A percentile compares a stretch with the other conserved stretches of the same genome.
phyloP scores from a whole-genome alignment of 2,888 invertebrate species.

The Rugalucina vietnamica region DNA sequence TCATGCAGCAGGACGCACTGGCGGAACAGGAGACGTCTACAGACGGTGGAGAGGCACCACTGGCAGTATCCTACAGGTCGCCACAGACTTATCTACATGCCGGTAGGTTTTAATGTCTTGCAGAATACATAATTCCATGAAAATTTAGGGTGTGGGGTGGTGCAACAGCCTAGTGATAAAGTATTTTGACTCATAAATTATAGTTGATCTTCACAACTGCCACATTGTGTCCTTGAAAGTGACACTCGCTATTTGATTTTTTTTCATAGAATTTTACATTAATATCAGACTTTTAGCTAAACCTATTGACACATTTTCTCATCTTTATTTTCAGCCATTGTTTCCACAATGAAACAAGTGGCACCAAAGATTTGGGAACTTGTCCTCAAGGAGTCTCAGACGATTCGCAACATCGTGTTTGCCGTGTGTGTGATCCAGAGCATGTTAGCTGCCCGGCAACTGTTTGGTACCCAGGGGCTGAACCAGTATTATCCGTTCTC shows the following conservation, averaged over 20 bases:
- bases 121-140: no score
- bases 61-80: conserved; percentile 56
- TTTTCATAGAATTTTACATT: no score
- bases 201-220: no score
- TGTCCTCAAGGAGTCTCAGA: conserved; percentile 64
- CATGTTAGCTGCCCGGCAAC: conserved; percentile 76
- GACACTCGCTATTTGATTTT: no score
- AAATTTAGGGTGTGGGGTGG: no score
- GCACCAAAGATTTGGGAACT: conserved; percentile 67
- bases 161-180: no score
- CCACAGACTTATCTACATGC: conserved; percentile 68
- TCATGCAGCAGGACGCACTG: conserved; percentile 38
- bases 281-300: no score
- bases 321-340: conserved; percentile 73
- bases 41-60: conserved; percentile 56
- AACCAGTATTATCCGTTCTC: conserved; percentile 79
- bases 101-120: conserved; percentile 50
- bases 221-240: no score
- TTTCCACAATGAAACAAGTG: conserved; percentile 73
- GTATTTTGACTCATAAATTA: no score
- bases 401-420: conserved; percentile 70
- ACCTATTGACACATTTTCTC: no score
- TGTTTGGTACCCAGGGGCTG: conserved; percentile 80
- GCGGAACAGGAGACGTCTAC: conserved; percentile 44
- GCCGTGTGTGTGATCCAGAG: conserved; percentile 78